Percentiles rank a stretch among this genome's conserved stretches.
phyloP scores from a whole-genome alignment of 2,113 vertebrate genomes.

The Datnioides undecimradiatus region DNA sequence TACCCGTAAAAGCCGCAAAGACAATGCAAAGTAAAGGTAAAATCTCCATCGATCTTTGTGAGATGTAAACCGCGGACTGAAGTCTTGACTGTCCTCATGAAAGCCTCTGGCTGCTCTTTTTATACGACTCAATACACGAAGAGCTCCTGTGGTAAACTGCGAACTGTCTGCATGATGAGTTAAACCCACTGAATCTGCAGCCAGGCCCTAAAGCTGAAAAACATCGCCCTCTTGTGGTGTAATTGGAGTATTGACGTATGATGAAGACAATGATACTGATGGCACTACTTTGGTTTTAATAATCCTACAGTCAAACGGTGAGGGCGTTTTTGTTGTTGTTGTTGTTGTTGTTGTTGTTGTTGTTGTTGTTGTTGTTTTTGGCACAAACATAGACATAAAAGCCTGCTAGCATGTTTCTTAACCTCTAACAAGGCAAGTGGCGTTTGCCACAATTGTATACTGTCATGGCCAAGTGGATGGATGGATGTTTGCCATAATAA shows the following conservation, averaged over 20 bases:
- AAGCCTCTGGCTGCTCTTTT: neutral
- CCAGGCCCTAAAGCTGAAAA: neutral
- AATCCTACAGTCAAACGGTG: neutral
- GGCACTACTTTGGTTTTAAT: neutral
- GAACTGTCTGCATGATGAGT: neutral
- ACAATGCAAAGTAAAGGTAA: constrained; percentile 17
- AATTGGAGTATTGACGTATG: neutral
- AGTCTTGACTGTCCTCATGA: neutral
- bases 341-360: too few relatives aligned
- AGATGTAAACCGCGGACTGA: neutral
- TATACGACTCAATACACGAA: neutral
- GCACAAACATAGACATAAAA: too few relatives aligned
- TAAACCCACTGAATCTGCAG: neutral
- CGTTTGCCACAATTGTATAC: too few relatives aligned
- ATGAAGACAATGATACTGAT: too few relatives aligned
- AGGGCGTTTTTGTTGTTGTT: too few relatives aligned
- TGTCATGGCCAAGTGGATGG: too few relatives aligned
- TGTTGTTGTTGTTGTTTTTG: too few relatives aligned
- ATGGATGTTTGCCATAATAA: too few relatives aligned
- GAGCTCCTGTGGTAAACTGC: neutral
- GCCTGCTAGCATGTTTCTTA: too few relatives aligned
- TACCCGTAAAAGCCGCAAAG: constrained; percentile 49
- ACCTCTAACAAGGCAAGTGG: too few relatives aligned
- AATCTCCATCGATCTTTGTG: constrained; percentile 31
- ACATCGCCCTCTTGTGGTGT: constrained; percentile 7